phyloP scores from a whole-genome alignment of 2,888 invertebrate genomes.

The Carabus problematicus region DNA sequence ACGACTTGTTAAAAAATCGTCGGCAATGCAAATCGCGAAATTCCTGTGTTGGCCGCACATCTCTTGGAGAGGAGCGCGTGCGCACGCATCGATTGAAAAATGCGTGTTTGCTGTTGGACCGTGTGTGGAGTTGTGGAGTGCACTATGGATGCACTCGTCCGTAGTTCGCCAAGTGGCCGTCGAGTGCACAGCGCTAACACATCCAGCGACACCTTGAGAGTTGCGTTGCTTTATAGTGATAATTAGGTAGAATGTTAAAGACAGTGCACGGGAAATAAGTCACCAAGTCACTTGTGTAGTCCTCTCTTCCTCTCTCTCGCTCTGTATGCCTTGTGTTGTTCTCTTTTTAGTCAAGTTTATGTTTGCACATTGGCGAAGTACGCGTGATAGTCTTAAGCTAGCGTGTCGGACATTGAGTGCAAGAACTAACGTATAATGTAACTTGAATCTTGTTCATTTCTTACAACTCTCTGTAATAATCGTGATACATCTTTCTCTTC shows the following conservation, averaged over 20 bases:
- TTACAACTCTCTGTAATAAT: no score
- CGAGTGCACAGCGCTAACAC: constrained; percentile 9
- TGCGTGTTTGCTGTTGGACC: constrained; percentile 28
- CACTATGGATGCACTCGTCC: neutral
- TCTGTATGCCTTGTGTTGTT: neutral
- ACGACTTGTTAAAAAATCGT: neutral
- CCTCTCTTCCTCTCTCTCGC: no score
- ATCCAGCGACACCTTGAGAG: constrained; percentile 7
- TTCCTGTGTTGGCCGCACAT: neutral
- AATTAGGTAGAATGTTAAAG: constrained; percentile 29
- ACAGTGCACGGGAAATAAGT: constrained; percentile 14
- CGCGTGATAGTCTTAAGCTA: constrained; percentile 4
- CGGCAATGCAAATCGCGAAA: constrained; percentile 15
- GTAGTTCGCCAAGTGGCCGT: constrained; percentile 16
- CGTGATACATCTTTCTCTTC: neutral
- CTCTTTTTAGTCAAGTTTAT: neutral
- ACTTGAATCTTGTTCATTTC: neutral
- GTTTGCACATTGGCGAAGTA: neutral
- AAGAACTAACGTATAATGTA: no score
- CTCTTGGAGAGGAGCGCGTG: neutral
- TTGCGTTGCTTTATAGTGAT: constrained; percentile 18
- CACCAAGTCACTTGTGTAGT: constrained; percentile 13
- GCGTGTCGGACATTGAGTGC: neutral
- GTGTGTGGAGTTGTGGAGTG: constrained; percentile 19
- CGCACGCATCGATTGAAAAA: constrained; percentile 26